Evolutionary conservation across 2,888 invertebrate species (phyloP), one percentile per base, ranked within the genome.

Genomic region (Poecilobothrus nobilitatus): DNA sequence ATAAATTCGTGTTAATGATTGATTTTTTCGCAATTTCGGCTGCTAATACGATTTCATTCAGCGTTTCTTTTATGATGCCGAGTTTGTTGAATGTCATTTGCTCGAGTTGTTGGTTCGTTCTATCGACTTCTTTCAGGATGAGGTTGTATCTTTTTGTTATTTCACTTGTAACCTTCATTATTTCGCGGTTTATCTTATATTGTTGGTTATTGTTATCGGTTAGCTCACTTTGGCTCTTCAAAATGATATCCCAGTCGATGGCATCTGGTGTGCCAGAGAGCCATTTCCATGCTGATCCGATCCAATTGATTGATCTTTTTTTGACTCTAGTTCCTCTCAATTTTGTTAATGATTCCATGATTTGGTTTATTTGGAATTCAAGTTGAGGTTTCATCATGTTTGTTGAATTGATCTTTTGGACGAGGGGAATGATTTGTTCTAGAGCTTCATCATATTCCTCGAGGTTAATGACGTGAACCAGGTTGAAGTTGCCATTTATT

Each of bases 221-320:
- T 4, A 67, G 5, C 34, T 65, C 37, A 37, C 67, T 65, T 67
- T 67, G 67, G 34, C 65, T 67, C 65, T 65, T 67, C 5, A 34
- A 62, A 21, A 67, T 67, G 7, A 21, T 34, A 18, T 69, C 65
- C 65, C 67, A 69, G 21, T 69, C 67, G 12, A 65, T 62, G 20
- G 69, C 69, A 22, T 69, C 67, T n/a, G 67, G 65, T 6, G 41
- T 20, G 20, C 65, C 65, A 12, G 65, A 41, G 7, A 65, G n/a
- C 65, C 65, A 66, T 22, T 66, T 66, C 65, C 65, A 66, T 44
- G 65, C 65, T 21, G 65, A 12, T 20, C 65, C 67, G 34, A 69
- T 67, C 70, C 70, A 70, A 37, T 70, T 66, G 2, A 68, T 70
- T 15, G 70, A 63, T 37, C 70, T 61, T 65, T 68, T n/a, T 21